These are phyloP conservation scores for Sepioteuthis lessoniana DNA, from an alignment of 2,888 invertebrate species.

Conservation along the genomic window DNA sequence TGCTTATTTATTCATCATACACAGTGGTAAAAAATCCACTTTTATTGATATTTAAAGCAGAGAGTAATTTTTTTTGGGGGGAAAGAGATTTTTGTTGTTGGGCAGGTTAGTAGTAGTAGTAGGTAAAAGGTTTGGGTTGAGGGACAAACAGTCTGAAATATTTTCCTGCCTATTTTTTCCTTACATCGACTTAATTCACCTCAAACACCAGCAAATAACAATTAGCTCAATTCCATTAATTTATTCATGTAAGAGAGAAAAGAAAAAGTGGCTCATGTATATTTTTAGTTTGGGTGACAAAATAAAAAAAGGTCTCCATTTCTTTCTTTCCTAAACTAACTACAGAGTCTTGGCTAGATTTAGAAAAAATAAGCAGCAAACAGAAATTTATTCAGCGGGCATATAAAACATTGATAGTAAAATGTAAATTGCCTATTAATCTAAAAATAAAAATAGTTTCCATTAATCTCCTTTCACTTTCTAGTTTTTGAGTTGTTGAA, in stretches of 20 bases:
- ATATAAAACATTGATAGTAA: background rate
- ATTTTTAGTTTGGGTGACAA: background rate
- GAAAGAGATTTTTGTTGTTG: background rate
- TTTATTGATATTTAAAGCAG: background rate
- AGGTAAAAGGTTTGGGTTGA: background rate
- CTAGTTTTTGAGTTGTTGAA: slow-evolving; percentile 23
- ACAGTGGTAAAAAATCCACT: background rate
- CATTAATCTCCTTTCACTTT: background rate
- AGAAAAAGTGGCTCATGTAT: background rate
- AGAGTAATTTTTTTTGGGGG: background rate
- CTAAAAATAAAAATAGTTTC: background rate
- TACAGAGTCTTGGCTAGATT: background rate
- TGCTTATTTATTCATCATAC: background rate
- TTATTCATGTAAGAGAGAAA: background rate
- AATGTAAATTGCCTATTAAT: background rate
- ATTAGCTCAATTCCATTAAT: background rate
- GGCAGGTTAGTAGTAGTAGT: slow-evolving; percentile 15
- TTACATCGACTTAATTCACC: background rate
- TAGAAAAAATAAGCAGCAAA: background rate
- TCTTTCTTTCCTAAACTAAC: background rate
- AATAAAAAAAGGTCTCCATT: background rate
- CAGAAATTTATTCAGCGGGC: background rate
- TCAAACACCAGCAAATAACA: background rate
- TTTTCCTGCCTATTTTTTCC: background rate
- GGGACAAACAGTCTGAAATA: background rate